Base-by-base conservation (phyloP, 1,140 invertebrate genomes). In the Drosophila rufa region DNA sequence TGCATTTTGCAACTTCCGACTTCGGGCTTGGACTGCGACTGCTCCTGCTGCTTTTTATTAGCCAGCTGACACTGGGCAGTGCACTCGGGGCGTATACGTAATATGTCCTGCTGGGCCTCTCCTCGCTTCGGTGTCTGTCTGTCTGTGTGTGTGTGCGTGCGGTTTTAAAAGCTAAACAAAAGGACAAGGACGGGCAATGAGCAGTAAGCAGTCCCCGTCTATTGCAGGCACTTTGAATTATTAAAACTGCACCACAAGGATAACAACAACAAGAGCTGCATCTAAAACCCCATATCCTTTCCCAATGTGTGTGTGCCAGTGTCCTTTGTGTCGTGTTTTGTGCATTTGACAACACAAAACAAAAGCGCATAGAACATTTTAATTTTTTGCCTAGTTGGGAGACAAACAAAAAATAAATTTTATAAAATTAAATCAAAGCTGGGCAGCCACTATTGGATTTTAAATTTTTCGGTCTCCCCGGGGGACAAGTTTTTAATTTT, bases 181-280 rank as follows among this genome's bases (percentile, higher is more conserved):
- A 80, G 78, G 77, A 80, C 78, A 76, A 76, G 62, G 74, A 67
- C 55, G 38, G 27, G 50, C 74, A 70, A 61, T 80, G 57, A 80
- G 67, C 64, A 76, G 76, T 55, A 84, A 77, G 66, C 61, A 67
- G 55, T 36, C 33, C 19, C 71, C 60, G 65, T 80, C 79, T 76
- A 81, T 77, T 77, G 79, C 80, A 83, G 83, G 83, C 83, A 83
- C 83, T 89, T 87, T 87, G 71, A 89, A 87, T 87, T 87, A 87
- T 87, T 87, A 87, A 87, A 89, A 83, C 80, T 70, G 71, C 83
- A 89, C 56, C 76, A 70, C 59, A 78, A 64, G 68, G 53, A 62
- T 62, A 80, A 77, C 59, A 81, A 80, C 48, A 76, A 76, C 62
- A 79, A 74, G 78, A 57, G 47, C 36, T n/a, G 51, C 9, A 58